phyloP scores from a whole-genome alignment of 2,797 vertebrate species.

The Miichthys miiuy region DNA sequence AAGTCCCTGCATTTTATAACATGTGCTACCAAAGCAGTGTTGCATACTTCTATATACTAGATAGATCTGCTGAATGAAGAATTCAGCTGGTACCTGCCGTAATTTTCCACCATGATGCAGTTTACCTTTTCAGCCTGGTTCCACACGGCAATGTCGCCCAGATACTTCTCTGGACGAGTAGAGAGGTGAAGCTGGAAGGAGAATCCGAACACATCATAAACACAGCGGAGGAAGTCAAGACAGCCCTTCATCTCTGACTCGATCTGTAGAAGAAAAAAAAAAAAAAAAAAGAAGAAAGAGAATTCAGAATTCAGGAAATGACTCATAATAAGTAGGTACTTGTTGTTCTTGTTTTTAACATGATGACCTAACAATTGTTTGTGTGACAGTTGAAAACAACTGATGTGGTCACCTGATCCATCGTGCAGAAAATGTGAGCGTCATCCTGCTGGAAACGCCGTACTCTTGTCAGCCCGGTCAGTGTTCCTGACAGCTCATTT shows the following conservation, averaged over 20 bases:
- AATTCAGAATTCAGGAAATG: not conserved
- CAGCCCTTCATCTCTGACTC: slow-evolving; percentile 94
- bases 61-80: not conserved
- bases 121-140: slow-evolving; percentile 93
- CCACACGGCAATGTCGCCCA: slow-evolving; percentile 92
- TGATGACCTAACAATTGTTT: not conserved
- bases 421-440: slow-evolving; percentile 96
- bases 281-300: not conserved
- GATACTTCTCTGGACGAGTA: slow-evolving; percentile 92
- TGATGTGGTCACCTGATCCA: slow-evolving; percentile 89
- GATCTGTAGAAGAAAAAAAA: slow-evolving; percentile 82
- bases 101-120: not conserved
- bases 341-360: not conserved
- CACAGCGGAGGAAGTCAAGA: slow-evolving; percentile 92
- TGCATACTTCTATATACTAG: too few relatives aligned
- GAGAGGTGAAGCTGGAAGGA: slow-evolving; percentile 95
- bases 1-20: not conserved
- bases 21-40: not conserved
- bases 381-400: not conserved
- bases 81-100: not conserved
- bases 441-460: slow-evolving; percentile 97
- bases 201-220: slow-evolving; percentile 93
- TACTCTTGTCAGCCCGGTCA: slow-evolving; percentile 93
- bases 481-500: slow-evolving; percentile 92
- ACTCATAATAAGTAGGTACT: slow-evolving; percentile 23